Percentiles rank a stretch among this genome's conserved stretches.
Conservation (phyloP, 2,888 invertebrate species). For the Microplitis deprimator region DNA sequence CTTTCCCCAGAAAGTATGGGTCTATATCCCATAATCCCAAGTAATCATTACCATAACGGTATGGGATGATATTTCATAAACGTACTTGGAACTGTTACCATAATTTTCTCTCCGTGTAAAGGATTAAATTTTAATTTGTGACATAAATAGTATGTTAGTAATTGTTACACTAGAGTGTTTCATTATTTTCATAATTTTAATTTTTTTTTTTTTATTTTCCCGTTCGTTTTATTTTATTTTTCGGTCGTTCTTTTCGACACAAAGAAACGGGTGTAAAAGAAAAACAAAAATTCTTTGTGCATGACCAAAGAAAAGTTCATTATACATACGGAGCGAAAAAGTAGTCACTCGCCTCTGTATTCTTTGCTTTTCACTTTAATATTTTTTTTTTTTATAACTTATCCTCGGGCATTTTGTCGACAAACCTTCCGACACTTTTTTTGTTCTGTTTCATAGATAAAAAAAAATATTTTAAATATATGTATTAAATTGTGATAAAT, state of each 20-base stretch:
- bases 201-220: background rate
- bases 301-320: constrained; percentile 1
- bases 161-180: background rate
- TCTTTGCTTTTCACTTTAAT: background rate
- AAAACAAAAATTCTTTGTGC: constrained; percentile 6
- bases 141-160: constrained; percentile 8
- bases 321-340: background rate
- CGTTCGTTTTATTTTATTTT: background rate
- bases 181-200: background rate
- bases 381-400: background rate
- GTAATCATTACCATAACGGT: too few relatives aligned
- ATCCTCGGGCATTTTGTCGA: background rate
- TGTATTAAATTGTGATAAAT: too few relatives aligned
- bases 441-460: background rate
- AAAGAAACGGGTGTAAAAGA: constrained; percentile 5
- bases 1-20: too few relatives aligned
- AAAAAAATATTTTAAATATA: too few relatives aligned
- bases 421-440: background rate
- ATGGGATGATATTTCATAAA: too few relatives aligned
- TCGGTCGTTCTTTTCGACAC: background rate
- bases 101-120: too few relatives aligned
- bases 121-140: background rate
- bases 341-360: background rate
- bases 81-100: too few relatives aligned
- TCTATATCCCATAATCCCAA: too few relatives aligned